A percentile compares a stretch with the other conserved stretches of the same genome.
Evolutionary conservation across 2,888 invertebrate genomes (phyloP).

Genomic region (Erebia ligea): DNA sequence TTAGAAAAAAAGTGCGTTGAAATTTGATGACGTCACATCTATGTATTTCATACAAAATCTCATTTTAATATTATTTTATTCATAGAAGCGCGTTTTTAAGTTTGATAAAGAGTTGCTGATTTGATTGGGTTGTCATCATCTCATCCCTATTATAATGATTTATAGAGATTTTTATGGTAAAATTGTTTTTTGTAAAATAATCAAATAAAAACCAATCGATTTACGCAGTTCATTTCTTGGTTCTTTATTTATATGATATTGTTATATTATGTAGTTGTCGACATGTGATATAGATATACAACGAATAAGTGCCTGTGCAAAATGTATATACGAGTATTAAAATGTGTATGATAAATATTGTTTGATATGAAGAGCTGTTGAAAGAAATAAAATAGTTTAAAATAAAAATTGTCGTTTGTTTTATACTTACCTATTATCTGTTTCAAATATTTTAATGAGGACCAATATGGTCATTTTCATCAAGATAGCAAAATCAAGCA

Average conservation of each 20-base stretch:
- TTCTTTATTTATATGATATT: constrained; percentile 40
- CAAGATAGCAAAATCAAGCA: too few species aligned
- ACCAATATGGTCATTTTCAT: too few species aligned
- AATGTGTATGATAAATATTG: constrained; percentile 46
- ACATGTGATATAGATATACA: constrained; percentile 79
- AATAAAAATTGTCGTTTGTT: constrained; percentile 2
- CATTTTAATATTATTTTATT: too few species aligned
- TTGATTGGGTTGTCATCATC: too few species aligned
- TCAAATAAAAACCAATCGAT: background rate
- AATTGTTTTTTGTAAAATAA: background rate
- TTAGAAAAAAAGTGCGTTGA: too few species aligned
- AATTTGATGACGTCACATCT: too few species aligned
- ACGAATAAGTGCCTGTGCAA: constrained; percentile 60
- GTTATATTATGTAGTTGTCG: constrained; percentile 49
- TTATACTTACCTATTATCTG: too few species aligned
- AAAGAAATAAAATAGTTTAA: constrained; percentile 61
- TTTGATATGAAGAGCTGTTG: constrained; percentile 62
- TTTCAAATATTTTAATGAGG: too few species aligned
- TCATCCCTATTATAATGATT: too few species aligned
- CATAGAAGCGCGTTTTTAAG: too few species aligned
- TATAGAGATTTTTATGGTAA: background rate
- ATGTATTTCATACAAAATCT: too few species aligned
- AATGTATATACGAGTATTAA: constrained; percentile 54
- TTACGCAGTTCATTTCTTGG: constrained; percentile 14
- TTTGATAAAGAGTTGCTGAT: too few species aligned